Evolutionary conservation across 1,140 invertebrate genomes (phyloP).

Genomic region (Danaus plexippus): DNA sequence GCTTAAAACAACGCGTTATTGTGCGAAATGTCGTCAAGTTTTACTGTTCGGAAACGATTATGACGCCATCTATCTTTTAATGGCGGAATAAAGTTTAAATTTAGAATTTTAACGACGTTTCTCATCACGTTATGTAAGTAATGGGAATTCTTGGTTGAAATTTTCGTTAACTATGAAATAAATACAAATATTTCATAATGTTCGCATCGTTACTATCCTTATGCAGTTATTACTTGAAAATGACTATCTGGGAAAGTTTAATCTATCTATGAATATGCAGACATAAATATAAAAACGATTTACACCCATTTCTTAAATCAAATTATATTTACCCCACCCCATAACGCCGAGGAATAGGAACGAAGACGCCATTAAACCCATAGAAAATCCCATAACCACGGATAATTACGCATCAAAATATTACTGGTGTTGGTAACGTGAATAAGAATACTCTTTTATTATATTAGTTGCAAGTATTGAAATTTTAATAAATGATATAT

Average conservation of each 20-base stretch:
- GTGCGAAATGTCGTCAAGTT: conserved; percentile 28
- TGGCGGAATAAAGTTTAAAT: conserved; percentile 12
- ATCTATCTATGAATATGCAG: conserved; percentile 7
- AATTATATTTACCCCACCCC: conserved; percentile 18
- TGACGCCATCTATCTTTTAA: conserved; percentile 30
- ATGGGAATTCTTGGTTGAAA: conserved; percentile 31
- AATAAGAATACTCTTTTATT: too few relatives aligned
- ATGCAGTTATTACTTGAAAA: too few relatives aligned
- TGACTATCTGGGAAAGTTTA: conserved; percentile 2
- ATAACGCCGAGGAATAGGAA: conserved; percentile 13
- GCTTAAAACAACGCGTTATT: conserved; percentile 35
- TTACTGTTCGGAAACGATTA: conserved; percentile 26
- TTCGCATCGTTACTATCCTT: too few relatives aligned
- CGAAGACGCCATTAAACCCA: conserved; percentile 22
- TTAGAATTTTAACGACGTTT: conserved; percentile 3
- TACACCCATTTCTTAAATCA: conserved; percentile 15
- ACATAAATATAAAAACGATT: conserved; percentile 8
- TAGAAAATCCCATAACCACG: conserved; percentile 31
- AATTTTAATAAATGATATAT: too few relatives aligned
- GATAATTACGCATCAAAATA: conserved; percentile 37
- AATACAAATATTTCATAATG: too few relatives aligned
- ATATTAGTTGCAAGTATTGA: too few relatives aligned
- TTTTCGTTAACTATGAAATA: too few relatives aligned
- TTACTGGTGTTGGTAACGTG: conserved; percentile 14
- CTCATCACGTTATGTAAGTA: conserved; percentile 25